Evolutionary conservation across 2,113 vertebrate genomes (phyloP).

Genomic region (Theropithecus gelada): DNA sequence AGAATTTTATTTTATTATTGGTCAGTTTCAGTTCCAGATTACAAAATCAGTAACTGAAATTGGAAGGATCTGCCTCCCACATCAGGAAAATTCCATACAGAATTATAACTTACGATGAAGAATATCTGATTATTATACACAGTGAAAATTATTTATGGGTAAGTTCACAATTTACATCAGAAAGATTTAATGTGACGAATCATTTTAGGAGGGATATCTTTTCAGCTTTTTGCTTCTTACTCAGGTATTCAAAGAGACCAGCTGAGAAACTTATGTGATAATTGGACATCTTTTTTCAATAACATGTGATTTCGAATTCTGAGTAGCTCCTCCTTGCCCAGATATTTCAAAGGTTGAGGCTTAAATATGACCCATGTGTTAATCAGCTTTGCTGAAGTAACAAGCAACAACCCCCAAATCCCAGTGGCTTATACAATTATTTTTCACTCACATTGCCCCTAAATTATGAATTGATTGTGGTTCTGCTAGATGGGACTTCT

Average conservation of each 20-base stretch:
- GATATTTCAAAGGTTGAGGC: not conserved
- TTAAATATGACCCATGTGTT: not conserved
- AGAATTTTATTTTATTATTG: not conserved
- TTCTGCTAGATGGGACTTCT: not conserved
- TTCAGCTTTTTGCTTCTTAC: not conserved
- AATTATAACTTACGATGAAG: not conserved
- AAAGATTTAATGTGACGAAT: not conserved
- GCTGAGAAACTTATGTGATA: not conserved
- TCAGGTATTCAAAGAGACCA: not conserved
- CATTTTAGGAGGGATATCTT: not conserved
- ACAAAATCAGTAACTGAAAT: not conserved
- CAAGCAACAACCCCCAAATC: not conserved
- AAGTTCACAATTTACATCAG: not conserved
- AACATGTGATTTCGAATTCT: not conserved
- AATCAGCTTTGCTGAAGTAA: constrained; percentile 18
- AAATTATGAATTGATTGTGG: not conserved
- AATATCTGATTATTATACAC: not conserved
- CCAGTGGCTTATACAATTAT: not conserved
- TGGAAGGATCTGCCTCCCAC: not conserved
- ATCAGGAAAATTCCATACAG: not conserved
- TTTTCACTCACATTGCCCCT: not conserved
- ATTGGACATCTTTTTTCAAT: not conserved
- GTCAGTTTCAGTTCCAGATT: not conserved
- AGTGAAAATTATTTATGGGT: not conserved
- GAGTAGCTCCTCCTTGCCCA: not conserved